A percentile compares a stretch with the other conserved stretches of the same genome.
These are phyloP conservation scores for Temnothorax unifasciatus DNA, from an alignment of 2,888 invertebrate genomes.

Conservation along the genomic window DNA sequence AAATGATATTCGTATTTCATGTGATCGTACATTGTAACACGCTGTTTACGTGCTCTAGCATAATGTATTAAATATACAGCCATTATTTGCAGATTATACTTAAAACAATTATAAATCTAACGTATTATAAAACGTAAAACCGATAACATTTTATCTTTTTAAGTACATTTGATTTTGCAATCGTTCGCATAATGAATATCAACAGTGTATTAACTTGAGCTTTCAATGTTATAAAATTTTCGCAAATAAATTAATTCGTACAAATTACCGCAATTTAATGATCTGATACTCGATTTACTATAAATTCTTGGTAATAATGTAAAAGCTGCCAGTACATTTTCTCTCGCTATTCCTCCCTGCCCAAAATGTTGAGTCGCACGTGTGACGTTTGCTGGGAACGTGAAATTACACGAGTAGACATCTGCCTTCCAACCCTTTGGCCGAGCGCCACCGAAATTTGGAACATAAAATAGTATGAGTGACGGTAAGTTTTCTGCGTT, in stretches of 20 bases:
- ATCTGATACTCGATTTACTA: too few relatives aligned
- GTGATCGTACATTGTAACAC: not conserved
- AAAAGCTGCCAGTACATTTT: not conserved
- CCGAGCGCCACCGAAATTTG: not conserved
- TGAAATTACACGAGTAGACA: slow-evolving; percentile 12
- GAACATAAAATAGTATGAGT: slow-evolving; percentile 34
- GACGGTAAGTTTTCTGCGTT: slow-evolving; percentile 58
- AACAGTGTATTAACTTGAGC: not conserved
- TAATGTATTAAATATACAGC: not conserved
- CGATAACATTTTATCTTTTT: not conserved
- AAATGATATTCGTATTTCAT: not conserved
- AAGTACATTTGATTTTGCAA: not conserved
- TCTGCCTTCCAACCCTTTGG: slow-evolving; percentile 9
- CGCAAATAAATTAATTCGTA: not conserved
- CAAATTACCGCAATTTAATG: not conserved
- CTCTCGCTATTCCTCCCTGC: not conserved
- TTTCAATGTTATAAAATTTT: not conserved
- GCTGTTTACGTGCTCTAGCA: not conserved
- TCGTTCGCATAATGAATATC: not conserved
- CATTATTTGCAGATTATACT: not conserved
- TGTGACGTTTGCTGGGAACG: not conserved
- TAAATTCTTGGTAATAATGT: not conserved
- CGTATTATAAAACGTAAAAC: too few relatives aligned
- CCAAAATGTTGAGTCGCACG: slow-evolving; percentile 11
- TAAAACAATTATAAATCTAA: not conserved